Evolutionary conservation across 1,140 invertebrate genomes (phyloP).

Genomic region (Anastatus disparis): DNA sequence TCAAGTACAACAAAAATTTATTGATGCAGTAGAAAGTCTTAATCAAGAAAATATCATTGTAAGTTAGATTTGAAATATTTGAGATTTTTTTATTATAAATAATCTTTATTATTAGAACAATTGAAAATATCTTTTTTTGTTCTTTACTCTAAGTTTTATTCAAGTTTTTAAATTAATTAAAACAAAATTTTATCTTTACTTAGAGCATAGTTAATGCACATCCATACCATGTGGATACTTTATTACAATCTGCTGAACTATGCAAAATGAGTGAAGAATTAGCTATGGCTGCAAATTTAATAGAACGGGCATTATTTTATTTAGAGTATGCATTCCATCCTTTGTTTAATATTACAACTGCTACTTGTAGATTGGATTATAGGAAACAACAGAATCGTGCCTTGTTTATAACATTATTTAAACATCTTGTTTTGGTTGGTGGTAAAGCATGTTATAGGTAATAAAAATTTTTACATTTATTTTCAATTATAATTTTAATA

Average conservation of each 20-base stretch:
- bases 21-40: slow-evolving; percentile 79
- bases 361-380: slow-evolving; percentile 83
- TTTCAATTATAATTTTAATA: slow-evolving; percentile 4
- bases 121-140: background rate
- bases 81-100: background rate
- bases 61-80: background rate
- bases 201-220: slow-evolving; percentile 79
- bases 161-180: background rate
- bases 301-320: slow-evolving; percentile 81
- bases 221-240: slow-evolving; percentile 84
- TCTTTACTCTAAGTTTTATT: too few species aligned
- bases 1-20: slow-evolving; percentile 78
- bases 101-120: too few species aligned
- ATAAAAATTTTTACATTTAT: slow-evolving; percentile 1
- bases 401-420: slow-evolving; percentile 86
- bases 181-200: slow-evolving; percentile 47
- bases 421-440: slow-evolving; percentile 84
- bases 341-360: slow-evolving; percentile 80
- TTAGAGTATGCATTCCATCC: slow-evolving; percentile 85
- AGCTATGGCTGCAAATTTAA: slow-evolving; percentile 81
- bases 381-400: slow-evolving; percentile 85
- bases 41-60: slow-evolving; percentile 31
- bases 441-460: slow-evolving; percentile 79
- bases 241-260: slow-evolving; percentile 88
- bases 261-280: slow-evolving; percentile 84